Conservation (phyloP, 2,888 invertebrate species). For the Sinotaia quadrata region DNA sequence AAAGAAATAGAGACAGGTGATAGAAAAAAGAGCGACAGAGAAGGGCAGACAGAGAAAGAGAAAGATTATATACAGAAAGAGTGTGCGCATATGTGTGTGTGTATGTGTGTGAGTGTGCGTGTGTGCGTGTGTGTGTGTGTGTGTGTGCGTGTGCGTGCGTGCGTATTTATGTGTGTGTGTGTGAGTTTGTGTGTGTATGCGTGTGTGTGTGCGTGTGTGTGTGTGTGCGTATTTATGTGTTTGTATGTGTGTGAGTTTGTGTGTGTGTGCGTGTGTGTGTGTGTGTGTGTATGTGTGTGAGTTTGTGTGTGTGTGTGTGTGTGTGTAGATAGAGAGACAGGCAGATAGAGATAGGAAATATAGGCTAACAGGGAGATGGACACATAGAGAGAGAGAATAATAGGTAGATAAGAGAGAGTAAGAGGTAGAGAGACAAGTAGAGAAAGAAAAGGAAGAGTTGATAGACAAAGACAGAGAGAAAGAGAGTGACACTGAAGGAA, state of each 20-base stretch:
- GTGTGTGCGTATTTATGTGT: too few species aligned
- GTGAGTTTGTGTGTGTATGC: too few species aligned
- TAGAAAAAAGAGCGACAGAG: neutral
- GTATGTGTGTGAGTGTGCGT: constrained; percentile 5
- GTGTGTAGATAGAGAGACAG: constrained; percentile 10
- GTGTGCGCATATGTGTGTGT: neutral
- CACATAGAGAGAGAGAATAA: constrained; percentile 1
- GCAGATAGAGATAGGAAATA: constrained; percentile 4
- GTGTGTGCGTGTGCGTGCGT: constrained; percentile 10
- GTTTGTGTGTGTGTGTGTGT: too few species aligned
- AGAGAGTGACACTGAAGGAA: neutral
- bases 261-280: constrained; percentile 21
- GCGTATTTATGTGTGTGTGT: constrained; percentile 15
- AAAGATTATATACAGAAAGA: neutral
- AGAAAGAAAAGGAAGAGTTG: neutral
- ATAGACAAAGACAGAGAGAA: neutral
- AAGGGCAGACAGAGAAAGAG: neutral
- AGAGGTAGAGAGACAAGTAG: neutral
- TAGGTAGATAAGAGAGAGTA: neutral
- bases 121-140: constrained; percentile 3
- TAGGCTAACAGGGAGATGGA: neutral
- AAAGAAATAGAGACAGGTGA: neutral
- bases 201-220: too few species aligned
- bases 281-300: too few species aligned
- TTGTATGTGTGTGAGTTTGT: too few species aligned